Evolutionary conservation across 2,888 invertebrate genomes (phyloP).

Genomic region (Punctoribates punctum): DNA sequence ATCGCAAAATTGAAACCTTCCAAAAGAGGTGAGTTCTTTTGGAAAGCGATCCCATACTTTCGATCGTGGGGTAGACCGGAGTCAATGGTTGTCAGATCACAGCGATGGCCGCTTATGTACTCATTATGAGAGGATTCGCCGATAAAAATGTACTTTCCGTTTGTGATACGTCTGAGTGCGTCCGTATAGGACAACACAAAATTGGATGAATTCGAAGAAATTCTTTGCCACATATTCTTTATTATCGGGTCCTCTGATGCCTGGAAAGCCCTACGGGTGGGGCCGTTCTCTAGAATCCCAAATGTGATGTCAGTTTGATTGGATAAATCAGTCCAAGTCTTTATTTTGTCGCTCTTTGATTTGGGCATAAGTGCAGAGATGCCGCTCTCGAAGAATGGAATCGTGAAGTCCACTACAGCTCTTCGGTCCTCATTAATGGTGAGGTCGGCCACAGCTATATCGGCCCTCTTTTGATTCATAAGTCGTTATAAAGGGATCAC

Average conservation of each 20-base stretch:
- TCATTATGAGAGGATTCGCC: constrained; percentile 20
- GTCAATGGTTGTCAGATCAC: constrained; percentile 9
- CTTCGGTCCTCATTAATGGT: constrained; percentile 9
- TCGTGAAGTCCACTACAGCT: constrained; percentile 20
- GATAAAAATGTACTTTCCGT: constrained; percentile 7
- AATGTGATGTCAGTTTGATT: constrained; percentile 23
- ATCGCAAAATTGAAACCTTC: constrained; percentile 24
- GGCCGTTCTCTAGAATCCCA: constrained; percentile 26
- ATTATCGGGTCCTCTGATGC: background rate
- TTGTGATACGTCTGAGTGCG: constrained; percentile 29
- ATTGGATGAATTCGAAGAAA: constrained; percentile 2
- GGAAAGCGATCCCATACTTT: background rate
- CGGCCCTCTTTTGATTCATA: background rate
- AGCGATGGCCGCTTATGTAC: constrained; percentile 27
- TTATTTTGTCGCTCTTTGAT: constrained; percentile 5
- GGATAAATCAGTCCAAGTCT: constrained; percentile 21
- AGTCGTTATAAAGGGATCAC: background rate
- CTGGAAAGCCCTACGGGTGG: background rate
- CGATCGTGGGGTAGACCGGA: constrained; percentile 21
- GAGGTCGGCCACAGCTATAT: constrained; percentile 17
- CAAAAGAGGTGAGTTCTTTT: constrained; percentile 11
- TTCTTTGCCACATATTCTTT: constrained; percentile 10
- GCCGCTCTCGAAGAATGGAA: constrained; percentile 27
- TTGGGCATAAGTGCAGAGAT: constrained; percentile 6
- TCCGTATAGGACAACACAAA: constrained; percentile 23